phyloP scores from a whole-genome alignment of 35 echinoderm and acorn worm species.

The Acanthaster planci region DNA sequence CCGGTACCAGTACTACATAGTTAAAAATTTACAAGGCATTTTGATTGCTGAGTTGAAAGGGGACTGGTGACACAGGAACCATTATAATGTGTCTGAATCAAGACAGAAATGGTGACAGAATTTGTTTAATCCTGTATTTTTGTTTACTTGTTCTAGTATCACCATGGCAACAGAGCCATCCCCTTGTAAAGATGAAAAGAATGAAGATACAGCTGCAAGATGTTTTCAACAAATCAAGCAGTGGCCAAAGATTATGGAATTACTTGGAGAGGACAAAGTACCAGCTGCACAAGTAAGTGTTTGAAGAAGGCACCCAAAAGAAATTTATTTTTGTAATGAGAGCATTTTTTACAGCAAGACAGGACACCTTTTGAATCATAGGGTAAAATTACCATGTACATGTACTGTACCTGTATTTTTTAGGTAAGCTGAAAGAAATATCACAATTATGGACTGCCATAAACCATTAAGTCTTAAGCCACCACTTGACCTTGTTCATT shows the following conservation, averaged over 20 bases:
- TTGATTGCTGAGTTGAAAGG: too few species aligned
- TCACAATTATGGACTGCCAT: neutral
- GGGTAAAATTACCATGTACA: neutral
- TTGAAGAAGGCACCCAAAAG: too few species aligned
- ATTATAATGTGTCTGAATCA: too few species aligned
- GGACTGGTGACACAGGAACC: too few species aligned
- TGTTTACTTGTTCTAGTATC: too few species aligned
- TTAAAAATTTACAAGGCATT: too few species aligned
- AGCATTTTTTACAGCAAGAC: neutral
- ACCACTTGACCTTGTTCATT: too few species aligned
- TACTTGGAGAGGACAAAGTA: neutral
- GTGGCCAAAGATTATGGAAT: constrained; percentile 14
- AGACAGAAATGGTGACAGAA: too few species aligned
- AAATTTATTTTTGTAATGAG: neutral
- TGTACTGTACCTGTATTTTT: neutral
- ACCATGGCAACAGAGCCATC: too few species aligned
- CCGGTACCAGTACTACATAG: too few species aligned
- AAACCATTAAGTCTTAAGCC: too few species aligned
- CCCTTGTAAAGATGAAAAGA: neutral
- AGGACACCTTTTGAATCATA: neutral
- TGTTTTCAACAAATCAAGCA: neutral
- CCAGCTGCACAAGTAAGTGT: neutral
- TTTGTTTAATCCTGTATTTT: too few species aligned
- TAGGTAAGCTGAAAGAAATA: neutral
- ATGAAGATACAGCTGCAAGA: neutral